Conservation (phyloP, 2,113 vertebrate genomes). For the Pomatostomus ruficeps region DNA sequence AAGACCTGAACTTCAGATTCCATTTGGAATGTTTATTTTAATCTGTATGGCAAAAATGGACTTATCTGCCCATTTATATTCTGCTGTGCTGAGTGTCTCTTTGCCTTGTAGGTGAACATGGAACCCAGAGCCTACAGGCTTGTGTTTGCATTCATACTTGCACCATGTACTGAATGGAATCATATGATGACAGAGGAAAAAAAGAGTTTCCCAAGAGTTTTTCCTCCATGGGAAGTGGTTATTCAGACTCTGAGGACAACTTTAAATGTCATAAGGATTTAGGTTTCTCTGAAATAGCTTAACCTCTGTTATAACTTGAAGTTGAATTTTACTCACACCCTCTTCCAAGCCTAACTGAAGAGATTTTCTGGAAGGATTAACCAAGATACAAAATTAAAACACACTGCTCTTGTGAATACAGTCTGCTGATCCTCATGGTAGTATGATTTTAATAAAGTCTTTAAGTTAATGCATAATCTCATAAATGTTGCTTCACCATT, state of each 20-base stretch:
- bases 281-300: not conserved
- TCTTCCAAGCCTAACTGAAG: not conserved
- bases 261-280: not conserved
- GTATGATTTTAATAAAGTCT: not conserved
- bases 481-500: not conserved
- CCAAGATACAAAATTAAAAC: not conserved
- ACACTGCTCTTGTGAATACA: not conserved
- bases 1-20: not conserved
- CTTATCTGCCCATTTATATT: not conserved
- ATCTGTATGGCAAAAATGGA: not conserved
- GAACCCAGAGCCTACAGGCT: not conserved
- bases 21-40: not conserved
- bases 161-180: no score
- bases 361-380: not conserved
- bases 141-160: rapidly evolving
- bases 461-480: not conserved
- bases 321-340: not conserved
- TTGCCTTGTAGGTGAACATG: not conserved
- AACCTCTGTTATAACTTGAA: not conserved
- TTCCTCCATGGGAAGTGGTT: not conserved
- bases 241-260: not conserved
- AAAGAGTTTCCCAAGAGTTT: not conserved
- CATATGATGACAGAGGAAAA: not conserved
- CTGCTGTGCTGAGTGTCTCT: not conserved
- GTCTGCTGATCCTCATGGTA: not conserved